Evolutionary conservation across 2,888 invertebrate genomes (phyloP).

Genomic region (Synanthedon myopaeformis): DNA sequence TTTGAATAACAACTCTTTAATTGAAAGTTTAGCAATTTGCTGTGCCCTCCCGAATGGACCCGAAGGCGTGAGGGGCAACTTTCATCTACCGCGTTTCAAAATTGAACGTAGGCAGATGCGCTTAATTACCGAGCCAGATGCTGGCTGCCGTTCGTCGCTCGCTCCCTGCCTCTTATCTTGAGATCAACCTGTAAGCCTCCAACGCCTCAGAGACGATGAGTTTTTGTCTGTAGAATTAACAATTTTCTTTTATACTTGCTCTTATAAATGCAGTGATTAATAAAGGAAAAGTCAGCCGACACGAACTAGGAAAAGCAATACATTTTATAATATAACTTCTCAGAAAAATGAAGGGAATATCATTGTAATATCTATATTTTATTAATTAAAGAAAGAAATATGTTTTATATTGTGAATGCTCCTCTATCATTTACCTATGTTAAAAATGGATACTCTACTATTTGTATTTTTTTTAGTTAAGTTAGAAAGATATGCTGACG

Average conservation of each 20-base stretch:
- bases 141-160: conserved; percentile 28
- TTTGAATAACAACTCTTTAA: conserved; percentile 71
- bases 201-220: conserved; percentile 31
- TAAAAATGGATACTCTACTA: too few species aligned
- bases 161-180: conserved; percentile 41
- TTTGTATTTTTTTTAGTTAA: too few species aligned
- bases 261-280: neutral
- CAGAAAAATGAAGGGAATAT: too few species aligned
- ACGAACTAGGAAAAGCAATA: too few species aligned
- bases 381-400: too few species aligned
- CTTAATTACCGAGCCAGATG: conserved; percentile 68
- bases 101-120: conserved; percentile 70
- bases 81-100: conserved; percentile 65
- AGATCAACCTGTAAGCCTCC: conserved; percentile 51
- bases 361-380: too few species aligned
- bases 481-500: too few species aligned
- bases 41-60: conserved; percentile 66
- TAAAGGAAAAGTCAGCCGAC: too few species aligned
- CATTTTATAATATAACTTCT: too few species aligned
- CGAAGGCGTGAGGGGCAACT: conserved; percentile 53
- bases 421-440: too few species aligned
- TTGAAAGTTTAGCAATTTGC: conserved; percentile 71
- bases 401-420: too few species aligned
- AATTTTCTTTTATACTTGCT: neutral
- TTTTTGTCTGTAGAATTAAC: neutral